Evolutionary conservation across 2,797 vertebrate genomes (phyloP).

Genomic region (Ctenopoma multispine): DNA sequence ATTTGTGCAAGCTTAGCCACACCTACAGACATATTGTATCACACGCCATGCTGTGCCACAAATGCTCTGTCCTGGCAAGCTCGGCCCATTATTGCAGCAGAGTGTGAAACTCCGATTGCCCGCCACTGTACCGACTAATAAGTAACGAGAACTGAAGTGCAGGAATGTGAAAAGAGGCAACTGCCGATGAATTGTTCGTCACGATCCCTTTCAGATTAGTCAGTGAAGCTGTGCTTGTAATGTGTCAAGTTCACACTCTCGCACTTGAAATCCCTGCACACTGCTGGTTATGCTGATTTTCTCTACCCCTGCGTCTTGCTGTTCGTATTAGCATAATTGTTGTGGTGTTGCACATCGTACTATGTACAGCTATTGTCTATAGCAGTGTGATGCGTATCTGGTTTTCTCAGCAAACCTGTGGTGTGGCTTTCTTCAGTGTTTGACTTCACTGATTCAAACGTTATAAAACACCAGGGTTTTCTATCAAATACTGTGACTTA

Average conservation of each 20-base stretch:
- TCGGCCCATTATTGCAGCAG: no score
- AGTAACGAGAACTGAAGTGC: neutral
- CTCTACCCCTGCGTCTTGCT: conserved; percentile 11
- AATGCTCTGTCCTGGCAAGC: no score
- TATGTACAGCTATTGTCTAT: neutral
- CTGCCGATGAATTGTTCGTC: conserved; percentile 1
- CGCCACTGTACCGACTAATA: neutral
- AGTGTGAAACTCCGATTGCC: no score
- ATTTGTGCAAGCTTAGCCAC: no score
- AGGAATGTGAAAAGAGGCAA: neutral
- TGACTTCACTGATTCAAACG: neutral
- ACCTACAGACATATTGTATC: no score
- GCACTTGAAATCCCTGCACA: conserved; percentile 25
- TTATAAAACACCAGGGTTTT: neutral
- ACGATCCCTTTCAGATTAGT: conserved; percentile 12
- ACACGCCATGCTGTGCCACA: no score
- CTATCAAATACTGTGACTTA: neutral
- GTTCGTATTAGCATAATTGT: conserved; percentile 23
- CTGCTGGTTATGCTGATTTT: conserved; percentile 29
- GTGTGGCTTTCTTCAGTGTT: neutral
- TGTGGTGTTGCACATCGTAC: neutral
- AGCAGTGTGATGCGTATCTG: neutral
- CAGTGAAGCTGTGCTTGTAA: conserved; percentile 35
- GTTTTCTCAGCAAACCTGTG: neutral
- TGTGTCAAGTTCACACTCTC: conserved; percentile 48